Evolutionary conservation across 2,113 vertebrate species (phyloP).

Genomic region (Engraulis encrasicolus): DNA sequence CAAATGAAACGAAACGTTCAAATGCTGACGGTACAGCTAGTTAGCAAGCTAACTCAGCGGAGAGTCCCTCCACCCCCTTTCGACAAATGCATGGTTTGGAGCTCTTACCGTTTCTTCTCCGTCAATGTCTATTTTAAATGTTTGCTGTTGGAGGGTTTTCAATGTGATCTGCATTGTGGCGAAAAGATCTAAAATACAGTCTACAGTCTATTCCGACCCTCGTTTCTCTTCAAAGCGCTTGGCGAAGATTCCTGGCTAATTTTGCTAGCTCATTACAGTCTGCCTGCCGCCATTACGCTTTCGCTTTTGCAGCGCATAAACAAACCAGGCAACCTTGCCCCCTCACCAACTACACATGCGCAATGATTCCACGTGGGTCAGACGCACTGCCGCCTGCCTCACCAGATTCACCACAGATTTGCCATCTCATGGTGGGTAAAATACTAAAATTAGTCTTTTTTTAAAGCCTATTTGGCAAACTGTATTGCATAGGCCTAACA

Average conservation of each 20-base stretch:
- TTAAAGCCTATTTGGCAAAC: no score
- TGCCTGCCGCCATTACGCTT: constrained; percentile 75
- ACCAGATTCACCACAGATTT: no score
- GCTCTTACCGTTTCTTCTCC: constrained; percentile 83
- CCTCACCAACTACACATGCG: constrained; percentile 42
- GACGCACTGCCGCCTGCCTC: no score
- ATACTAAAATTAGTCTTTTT: no score
- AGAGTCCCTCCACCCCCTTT: constrained; percentile 54
- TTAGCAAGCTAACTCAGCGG: constrained; percentile 47
- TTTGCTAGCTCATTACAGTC: constrained; percentile 76
- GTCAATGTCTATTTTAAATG: constrained; percentile 91
- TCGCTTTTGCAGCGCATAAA: constrained; percentile 63
- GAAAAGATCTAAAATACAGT: constrained; percentile 29
- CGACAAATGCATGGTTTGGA: constrained; percentile 38
- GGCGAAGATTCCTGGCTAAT: constrained; percentile 55
- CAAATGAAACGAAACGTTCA: neutral
- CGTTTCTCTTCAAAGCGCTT: constrained; percentile 25
- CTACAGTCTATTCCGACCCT: constrained; percentile 20
- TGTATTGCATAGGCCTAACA: no score
- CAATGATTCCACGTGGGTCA: constrained; percentile 18
- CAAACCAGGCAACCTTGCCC: constrained; percentile 47
- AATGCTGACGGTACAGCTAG: neutral
- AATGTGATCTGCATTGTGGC: constrained; percentile 89
- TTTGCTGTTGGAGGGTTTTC: constrained; percentile 94
- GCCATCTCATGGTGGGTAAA: no score